Base-by-base conservation (phyloP, 2,113 vertebrate genomes). In the Pluvianellus socialis region DNA sequence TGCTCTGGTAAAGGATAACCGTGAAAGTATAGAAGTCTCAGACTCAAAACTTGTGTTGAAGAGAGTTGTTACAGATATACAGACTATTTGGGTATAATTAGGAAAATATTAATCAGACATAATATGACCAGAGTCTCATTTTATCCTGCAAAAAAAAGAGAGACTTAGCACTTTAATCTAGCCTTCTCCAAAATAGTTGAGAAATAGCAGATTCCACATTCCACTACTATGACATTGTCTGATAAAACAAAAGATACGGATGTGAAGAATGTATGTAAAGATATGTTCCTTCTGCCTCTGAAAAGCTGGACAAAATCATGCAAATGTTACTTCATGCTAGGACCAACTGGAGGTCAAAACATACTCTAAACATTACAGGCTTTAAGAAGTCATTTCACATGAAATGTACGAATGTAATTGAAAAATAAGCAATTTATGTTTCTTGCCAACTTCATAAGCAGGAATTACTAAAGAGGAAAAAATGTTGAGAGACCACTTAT, bases 141-240 rank as follows among this genome's bases (percentile, higher is more conserved):
- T 79, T 87, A 32, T 81, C 52, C 27, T 42, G 15, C 61, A 52
- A 33, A 32, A 67, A 84, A 91, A 85, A 9, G 56, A 92, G 21
- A 95, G 9, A 16, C 21, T 42, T 38, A 15, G 23, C 67, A 71
- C 77, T 96, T 80, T 73, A 73, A 71, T 63, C 47, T 9, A 42
- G 42, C 74, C 70, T 62, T 73, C 77, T 66, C 62, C 70, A 85
- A 95, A 85, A 85, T 3, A 73, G 58, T 9, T 86, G 95, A 95
- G 90, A 88, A 87, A 47, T 5, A 76, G 81, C 90, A 95, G 85
- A 83, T 53, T 92, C 73, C 73, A 90, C 95, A 90, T 92, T 93
- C 91, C 91, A 66, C 4, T 56, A 27, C 56, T 49, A 10, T 85
- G 96, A 74, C 88, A 81, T 14, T 62, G 86, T 52, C 30, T 4